A percentile compares a stretch with the other conserved stretches of the same genome.
phyloP scores from a whole-genome alignment of 2,888 invertebrate species.

The Acanthosoma haemorrhoidale region DNA sequence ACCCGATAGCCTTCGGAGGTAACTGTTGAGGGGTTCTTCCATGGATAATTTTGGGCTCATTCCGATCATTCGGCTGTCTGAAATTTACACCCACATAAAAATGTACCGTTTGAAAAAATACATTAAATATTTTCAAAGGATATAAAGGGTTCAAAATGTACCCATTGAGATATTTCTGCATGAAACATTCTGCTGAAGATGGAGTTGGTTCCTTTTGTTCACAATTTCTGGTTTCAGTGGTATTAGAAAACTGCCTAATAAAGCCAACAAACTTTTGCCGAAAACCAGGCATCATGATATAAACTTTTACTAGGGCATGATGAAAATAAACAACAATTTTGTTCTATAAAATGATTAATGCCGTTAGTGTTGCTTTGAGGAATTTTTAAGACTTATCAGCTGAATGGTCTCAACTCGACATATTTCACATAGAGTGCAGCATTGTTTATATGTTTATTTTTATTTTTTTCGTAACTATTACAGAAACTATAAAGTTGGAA shows the following conservation, averaged over 20 bases:
- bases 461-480: too few relatives aligned
- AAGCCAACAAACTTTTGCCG: constrained; percentile 65
- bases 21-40: constrained; percentile 64
- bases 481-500: too few relatives aligned
- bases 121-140: neutral
- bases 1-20: constrained; percentile 55
- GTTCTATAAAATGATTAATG: too few relatives aligned
- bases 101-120: neutral
- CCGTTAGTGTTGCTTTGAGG: neutral
- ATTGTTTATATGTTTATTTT: neutral
- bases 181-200: constrained; percentile 53
- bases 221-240: constrained; percentile 54
- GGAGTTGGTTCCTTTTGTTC: constrained; percentile 46
- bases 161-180: constrained; percentile 66
- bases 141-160: constrained; percentile 45
- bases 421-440: neutral
- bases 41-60: constrained; percentile 59
- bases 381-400: neutral
- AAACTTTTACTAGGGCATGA: neutral
- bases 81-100: neutral
- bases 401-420: neutral
- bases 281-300: constrained; percentile 58
- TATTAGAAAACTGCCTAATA: constrained; percentile 65
- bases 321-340: neutral
- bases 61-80: constrained; percentile 47